These are phyloP conservation scores for Sinonovacula constricta DNA, from an alignment of 1,140 invertebrate species.

Conservation along the genomic window DNA sequence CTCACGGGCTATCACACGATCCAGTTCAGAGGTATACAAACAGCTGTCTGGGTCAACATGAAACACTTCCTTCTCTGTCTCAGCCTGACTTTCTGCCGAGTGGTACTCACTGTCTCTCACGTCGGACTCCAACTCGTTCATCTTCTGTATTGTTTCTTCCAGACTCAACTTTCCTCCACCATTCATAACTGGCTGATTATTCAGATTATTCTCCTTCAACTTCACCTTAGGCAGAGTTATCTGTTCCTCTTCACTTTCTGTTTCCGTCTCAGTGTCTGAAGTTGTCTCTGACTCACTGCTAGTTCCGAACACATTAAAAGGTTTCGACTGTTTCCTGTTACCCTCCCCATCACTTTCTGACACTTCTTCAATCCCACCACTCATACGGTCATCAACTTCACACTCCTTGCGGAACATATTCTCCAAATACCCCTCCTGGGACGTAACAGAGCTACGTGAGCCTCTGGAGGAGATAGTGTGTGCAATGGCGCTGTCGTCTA, in stretches of 20 bases:
- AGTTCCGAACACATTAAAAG: background rate
- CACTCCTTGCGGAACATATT: constrained; percentile 44
- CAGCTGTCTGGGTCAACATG: background rate
- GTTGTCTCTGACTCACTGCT: constrained; percentile 7
- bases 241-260: constrained; percentile 27
- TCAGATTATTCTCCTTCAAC: constrained; percentile 13
- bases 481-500: constrained; percentile 34
- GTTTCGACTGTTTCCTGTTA: background rate
- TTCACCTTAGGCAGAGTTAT: constrained; percentile 38
- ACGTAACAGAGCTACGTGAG: constrained; percentile 33
- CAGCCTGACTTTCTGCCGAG: background rate
- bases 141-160: background rate
- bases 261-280: constrained; percentile 1
- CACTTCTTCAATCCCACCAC: constrained; percentile 39
- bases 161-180: background rate
- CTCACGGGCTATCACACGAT: constrained; percentile 42
- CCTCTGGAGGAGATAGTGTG: background rate
- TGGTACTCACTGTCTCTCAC: background rate
- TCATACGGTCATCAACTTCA: constrained; percentile 45
- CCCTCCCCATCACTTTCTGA: constrained; percentile 19
- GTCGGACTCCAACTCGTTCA: background rate
- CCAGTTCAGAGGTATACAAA: constrained; percentile 44
- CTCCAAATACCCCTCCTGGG: constrained; percentile 48
- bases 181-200: background rate
- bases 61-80: constrained; percentile 23